A percentile compares a stretch with the other conserved stretches of the same genome.
Evolutionary conservation across 1,140 invertebrate genomes (phyloP).

Genomic region (Manduca sexta): DNA sequence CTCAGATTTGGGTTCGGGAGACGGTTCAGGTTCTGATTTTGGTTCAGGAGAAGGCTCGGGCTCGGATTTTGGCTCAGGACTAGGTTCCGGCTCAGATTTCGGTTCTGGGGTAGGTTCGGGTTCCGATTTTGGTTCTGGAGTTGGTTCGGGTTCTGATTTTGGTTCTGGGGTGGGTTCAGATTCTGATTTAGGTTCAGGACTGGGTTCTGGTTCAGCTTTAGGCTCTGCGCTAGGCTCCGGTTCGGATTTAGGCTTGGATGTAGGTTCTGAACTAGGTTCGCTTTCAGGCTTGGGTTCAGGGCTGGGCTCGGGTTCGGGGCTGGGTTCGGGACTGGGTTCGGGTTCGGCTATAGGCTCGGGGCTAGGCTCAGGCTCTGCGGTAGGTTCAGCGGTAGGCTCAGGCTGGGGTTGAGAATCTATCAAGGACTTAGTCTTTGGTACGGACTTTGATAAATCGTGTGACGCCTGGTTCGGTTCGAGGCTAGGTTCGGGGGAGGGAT

Average conservation of each 20-base stretch:
- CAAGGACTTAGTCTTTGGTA: constrained; percentile 48
- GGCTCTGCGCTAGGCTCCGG: constrained; percentile 61
- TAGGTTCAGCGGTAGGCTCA: constrained; percentile 48
- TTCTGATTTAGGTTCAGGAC: constrained; percentile 21
- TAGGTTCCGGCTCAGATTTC: constrained; percentile 56
- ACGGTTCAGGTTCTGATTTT: constrained; percentile 54
- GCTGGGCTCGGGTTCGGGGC: constrained; percentile 64
- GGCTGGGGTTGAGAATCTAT: constrained; percentile 65
- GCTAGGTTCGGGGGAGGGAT: constrained; percentile 47
- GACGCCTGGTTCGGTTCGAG: constrained; percentile 68
- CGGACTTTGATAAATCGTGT: constrained; percentile 55
- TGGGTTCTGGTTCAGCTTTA: constrained; percentile 46
- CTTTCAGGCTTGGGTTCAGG: too few species aligned
- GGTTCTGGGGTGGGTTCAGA: constrained; percentile 58
- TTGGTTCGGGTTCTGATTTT: constrained; percentile 57
- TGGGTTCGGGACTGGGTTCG: constrained; percentile 54
- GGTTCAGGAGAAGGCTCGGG: constrained; percentile 62
- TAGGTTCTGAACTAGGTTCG: constrained; percentile 45
- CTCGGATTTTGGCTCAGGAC: constrained; percentile 56
- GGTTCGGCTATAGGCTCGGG: constrained; percentile 52
- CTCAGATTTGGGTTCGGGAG: constrained; percentile 61
- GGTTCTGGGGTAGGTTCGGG: constrained; percentile 44
- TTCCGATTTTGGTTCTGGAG: constrained; percentile 25
- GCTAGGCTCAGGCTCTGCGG: constrained; percentile 29
- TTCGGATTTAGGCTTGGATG: constrained; percentile 59